phyloP scores from a whole-genome alignment of 2,113 vertebrate species.

The human region DNA sequence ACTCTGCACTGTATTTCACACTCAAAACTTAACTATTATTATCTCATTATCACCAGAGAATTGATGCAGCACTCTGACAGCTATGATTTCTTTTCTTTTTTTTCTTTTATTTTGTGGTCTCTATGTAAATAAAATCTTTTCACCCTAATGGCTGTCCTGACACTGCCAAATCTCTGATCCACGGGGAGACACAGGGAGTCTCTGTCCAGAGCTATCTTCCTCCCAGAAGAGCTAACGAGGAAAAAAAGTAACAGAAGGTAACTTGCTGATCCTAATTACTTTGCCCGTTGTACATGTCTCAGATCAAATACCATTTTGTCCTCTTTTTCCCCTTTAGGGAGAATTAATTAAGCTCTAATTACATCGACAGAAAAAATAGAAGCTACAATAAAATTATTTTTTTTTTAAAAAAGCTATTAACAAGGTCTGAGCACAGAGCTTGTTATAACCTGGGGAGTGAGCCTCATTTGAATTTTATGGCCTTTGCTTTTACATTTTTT shows the following conservation, averaged over 20 bases:
- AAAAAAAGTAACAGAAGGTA: slow-evolving; percentile 11
- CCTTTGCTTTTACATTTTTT: slow-evolving; percentile 73
- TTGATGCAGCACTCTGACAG: neutral
- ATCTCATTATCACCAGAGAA: neutral
- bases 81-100: neutral
- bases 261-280: slow-evolving; percentile 60
- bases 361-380: slow-evolving; percentile 63
- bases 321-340: slow-evolving; percentile 69
- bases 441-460: slow-evolving; percentile 74
- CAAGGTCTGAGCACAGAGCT: slow-evolving; percentile 69
- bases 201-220: neutral
- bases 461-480: slow-evolving; percentile 76
- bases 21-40: neutral
- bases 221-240: neutral
- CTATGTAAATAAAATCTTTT: neutral
- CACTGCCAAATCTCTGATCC: neutral
- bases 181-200: neutral
- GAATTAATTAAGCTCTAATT: slow-evolving; percentile 71
- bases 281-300: slow-evolving; percentile 36
- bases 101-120: neutral
- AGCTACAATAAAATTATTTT: slow-evolving; percentile 75
- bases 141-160: neutral
- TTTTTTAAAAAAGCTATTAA: slow-evolving; percentile 65
- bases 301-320: slow-evolving; percentile 73
- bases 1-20: neutral